Evolutionary conservation across 2,113 vertebrate genomes (phyloP), one percentile per base, ranked within the genome.

Genomic region (Nycticryphes semicollaris): DNA sequence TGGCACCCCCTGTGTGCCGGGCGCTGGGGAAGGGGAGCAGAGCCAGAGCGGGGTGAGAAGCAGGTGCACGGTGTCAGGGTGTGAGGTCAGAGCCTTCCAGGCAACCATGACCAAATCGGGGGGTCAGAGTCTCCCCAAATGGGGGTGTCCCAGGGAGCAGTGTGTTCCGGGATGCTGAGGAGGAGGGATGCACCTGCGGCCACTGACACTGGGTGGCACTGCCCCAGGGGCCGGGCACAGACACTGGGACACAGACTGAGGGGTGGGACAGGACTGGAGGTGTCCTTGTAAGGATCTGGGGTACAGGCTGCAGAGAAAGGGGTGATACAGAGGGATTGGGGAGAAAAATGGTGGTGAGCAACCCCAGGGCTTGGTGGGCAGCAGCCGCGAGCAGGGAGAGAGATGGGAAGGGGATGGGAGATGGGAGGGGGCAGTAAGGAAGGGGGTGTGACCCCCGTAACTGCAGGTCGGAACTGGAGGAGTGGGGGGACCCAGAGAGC

Each of bases 241-340:
- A 66, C 37, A 37, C 1, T 16, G 73, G 63, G 33, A 68, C 75
- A 51, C 0, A 0, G 41, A 39, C 23, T 23, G 39, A 62, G 13
- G 15, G 60, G 48, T n/a, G 56, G 60, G 51, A 59, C 8, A 12
- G 63, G 28, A 28, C 12, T 21, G 14, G 21, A 23, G 19, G 15
- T 47, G 22, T 51, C 24, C 6, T 28, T 62, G 19, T 62, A 37
- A 39, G 67, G 45, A 82, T 22, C 12, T 30, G 50, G 47, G 47
- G 54, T 50, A 50, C 54, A 43, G 53, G 37, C 47, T 70, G 50
- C 23, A 69, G 47, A 70, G 47, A 79, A 79, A 63, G 6, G 56
- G 57, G 56, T 62, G 51, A 54, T 41, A 33, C 0, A 1, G 28
- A 15, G 19, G 4, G 4, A 33, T 41, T 3, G 4, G 33, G 31